Evolutionary conservation across 2,797 vertebrate species (phyloP).

Genomic region (Microchirus variegatus): DNA sequence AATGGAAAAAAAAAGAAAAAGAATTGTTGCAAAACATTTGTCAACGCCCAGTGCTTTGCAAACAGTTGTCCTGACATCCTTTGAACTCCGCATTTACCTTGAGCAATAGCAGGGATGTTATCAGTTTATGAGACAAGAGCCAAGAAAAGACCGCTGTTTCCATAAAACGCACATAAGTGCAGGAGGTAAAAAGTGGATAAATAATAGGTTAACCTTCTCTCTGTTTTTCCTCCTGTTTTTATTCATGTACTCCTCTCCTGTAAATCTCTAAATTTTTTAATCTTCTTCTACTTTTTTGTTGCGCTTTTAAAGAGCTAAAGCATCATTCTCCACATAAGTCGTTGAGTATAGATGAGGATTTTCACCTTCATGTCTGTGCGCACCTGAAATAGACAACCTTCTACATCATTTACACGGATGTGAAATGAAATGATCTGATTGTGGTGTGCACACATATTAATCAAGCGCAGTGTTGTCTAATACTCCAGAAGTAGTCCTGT

Average conservation of each 20-base stretch:
- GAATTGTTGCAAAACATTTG: constrained; percentile 49
- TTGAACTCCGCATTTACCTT: constrained; percentile 66
- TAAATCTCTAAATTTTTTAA: not conserved
- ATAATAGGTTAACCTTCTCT: constrained; percentile 2
- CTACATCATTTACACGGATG: too few species aligned
- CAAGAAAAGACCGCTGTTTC: constrained; percentile 41
- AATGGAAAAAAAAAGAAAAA: constrained; percentile 57
- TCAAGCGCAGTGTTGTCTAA: too few species aligned
- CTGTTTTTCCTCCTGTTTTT: not conserved
- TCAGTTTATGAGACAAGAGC: constrained; percentile 37
- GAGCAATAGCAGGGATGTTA: constrained; percentile 55
- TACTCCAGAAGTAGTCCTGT: too few species aligned
- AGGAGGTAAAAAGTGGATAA: constrained; percentile 33
- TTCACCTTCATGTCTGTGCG: too few species aligned
- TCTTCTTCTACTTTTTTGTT: not conserved
- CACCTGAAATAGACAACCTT: too few species aligned
- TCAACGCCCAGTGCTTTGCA: constrained; percentile 66
- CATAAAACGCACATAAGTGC: constrained; percentile 13
- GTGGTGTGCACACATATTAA: too few species aligned
- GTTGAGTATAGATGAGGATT: too few species aligned
- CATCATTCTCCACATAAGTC: too few species aligned
- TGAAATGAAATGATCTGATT: too few species aligned
- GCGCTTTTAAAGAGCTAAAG: too few species aligned
- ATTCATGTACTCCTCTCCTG: not conserved
- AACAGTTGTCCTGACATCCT: constrained; percentile 62